Percentiles rank a stretch among this genome's conserved stretches.
Evolutionary conservation across 2,888 invertebrate genomes (phyloP).

Genomic region (Agrenia bidenticulata): DNA sequence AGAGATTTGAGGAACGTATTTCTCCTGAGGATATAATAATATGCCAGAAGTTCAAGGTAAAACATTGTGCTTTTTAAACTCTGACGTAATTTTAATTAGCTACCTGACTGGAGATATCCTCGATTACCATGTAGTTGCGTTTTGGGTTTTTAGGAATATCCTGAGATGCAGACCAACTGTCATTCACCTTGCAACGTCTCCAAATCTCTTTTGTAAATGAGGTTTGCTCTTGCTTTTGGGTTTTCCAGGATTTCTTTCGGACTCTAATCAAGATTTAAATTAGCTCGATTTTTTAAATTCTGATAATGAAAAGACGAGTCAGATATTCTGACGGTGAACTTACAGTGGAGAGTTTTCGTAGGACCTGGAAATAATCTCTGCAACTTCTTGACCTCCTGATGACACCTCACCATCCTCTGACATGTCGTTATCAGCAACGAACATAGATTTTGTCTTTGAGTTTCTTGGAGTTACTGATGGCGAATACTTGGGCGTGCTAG

Average conservation of each 20-base stretch:
- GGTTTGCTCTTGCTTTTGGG: slow-evolving; percentile 36
- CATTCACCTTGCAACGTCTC: slow-evolving; percentile 45
- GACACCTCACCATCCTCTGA: slow-evolving; percentile 52
- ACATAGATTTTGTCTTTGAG: slow-evolving; percentile 45
- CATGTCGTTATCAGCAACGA: slow-evolving; percentile 36
- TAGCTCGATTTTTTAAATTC: neutral
- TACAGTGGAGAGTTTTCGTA: slow-evolving; percentile 53
- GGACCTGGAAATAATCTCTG: slow-evolving; percentile 50
- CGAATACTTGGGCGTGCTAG: slow-evolving; percentile 33
- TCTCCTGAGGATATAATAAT: too few species aligned
- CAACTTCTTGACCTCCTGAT: slow-evolving; percentile 51
- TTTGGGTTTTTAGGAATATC: slow-evolving; percentile 12
- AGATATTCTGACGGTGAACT: slow-evolving; percentile 15
- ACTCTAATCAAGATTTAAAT: slow-evolving; percentile 7
- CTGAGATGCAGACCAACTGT: slow-evolving; percentile 24
- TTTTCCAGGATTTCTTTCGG: slow-evolving; percentile 49
- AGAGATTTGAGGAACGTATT: too few species aligned
- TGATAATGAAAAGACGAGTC: too few species aligned
- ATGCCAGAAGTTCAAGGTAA: too few species aligned
- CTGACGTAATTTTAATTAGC: too few species aligned
- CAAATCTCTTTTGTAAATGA: slow-evolving; percentile 50
- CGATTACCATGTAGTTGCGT: slow-evolving; percentile 1
- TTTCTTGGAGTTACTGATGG: slow-evolving; percentile 25
- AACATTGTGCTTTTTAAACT: too few species aligned
- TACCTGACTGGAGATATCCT: too few species aligned